Conservation (phyloP, 2,888 invertebrate genomes). For the Erynnis tages region DNA sequence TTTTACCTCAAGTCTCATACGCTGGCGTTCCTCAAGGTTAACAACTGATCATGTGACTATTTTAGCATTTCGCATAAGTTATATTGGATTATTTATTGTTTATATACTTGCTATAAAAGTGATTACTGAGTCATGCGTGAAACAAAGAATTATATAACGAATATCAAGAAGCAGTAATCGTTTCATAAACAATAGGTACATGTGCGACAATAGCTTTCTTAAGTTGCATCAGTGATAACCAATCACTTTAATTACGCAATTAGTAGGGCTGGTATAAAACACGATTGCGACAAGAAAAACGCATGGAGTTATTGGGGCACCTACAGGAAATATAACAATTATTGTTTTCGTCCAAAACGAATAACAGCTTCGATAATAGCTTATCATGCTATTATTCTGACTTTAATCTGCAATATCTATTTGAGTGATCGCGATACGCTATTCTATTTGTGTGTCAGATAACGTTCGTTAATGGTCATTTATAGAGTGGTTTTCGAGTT, state of each 20-base stretch:
- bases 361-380: no score
- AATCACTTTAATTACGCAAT: background rate
- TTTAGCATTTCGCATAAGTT: slow-evolving; percentile 30
- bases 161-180: slow-evolving; percentile 1
- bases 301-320: no score
- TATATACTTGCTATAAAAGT: background rate
- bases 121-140: background rate
- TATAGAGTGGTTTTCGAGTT: background rate
- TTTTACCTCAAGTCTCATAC: slow-evolving; percentile 48
- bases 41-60: slow-evolving; percentile 54
- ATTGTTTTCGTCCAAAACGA: no score
- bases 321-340: no score
- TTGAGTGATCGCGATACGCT: slow-evolving; percentile 3
- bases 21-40: slow-evolving; percentile 63
- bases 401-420: slow-evolving; percentile 7
- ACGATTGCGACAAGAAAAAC: background rate
- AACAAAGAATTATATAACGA: slow-evolving; percentile 13
- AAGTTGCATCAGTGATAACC: slow-evolving; percentile 1
- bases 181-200: slow-evolving; percentile 1
- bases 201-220: background rate
- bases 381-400: background rate
- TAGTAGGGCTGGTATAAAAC: background rate
- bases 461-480: slow-evolving; percentile 6
- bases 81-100: background rate
- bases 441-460: slow-evolving; percentile 7